Base-by-base conservation (phyloP, 2,888 invertebrate genomes). In the Molanna angustata region DNA sequence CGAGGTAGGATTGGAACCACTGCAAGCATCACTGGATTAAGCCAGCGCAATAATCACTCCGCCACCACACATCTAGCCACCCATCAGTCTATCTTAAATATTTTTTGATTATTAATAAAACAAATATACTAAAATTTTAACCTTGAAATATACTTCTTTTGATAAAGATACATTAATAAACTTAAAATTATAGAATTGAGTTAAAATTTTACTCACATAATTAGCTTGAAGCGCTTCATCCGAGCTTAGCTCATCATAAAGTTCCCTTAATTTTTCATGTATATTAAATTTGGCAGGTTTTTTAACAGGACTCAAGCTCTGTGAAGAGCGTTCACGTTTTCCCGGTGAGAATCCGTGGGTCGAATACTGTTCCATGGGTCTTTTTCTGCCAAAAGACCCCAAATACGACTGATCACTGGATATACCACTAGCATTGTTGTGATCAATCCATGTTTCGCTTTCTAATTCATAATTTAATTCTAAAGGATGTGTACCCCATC, bases 171-270 rank as follows among this genome's bases (percentile, higher is more conserved):
- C n/a, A n/a, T n/a, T n/a, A n/a, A n/a, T n/a, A n/a, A n/a, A n/a
- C n/a, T n/a, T n/a, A n/a, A n/a, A n/a, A n/a, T n/a, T n/a, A n/a
- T n/a, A n/a, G n/a, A n/a, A n/a, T n/a, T n/a, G n/a, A n/a, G n/a
- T 35, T 35, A 17, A 46, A 42, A 35, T 20, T 22, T 6, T 57
- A 72, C 76, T 74, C 64, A 77, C 77, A 69, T 70, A 73, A 65
- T 70, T 75, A 46, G 67, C 64, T 64, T 75, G 75, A 57, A 71
- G 66, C 46, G 67, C 64, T 63, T 76, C 77, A 64, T 78, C 75
- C 64, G 71, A 69, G 66, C 69, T 74, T 59, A 77, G 64, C 56
- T 76, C 76, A 64, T 69, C 72, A 61, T 75, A 75, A 56, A 78
- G 66, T 63, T 76, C 76, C 65, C 76, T 73, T 43, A 78, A 69